Percentiles rank a stretch among this genome's conserved stretches.
Conservation (phyloP, 2,888 invertebrate species). For the Drosophila fulvimacula region DNA sequence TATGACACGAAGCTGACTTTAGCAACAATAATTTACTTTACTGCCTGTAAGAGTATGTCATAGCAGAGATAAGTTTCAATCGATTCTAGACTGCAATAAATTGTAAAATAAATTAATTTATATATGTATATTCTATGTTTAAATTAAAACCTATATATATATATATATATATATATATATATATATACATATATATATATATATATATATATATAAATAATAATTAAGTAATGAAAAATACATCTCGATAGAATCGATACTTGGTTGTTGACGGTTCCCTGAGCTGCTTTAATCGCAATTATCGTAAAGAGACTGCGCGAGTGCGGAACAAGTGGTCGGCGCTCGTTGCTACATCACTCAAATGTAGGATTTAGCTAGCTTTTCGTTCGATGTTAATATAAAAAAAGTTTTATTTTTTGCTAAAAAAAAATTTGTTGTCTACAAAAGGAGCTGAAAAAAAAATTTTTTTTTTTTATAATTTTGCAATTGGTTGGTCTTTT, state of each 20-base stretch:
- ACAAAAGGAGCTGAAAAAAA: too few species aligned
- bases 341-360: not conserved
- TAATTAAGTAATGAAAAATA: fast-evolving
- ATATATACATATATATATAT: not conserved
- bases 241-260: not conserved
- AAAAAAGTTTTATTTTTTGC: too few species aligned
- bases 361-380: not conserved
- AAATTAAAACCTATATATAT: too few species aligned
- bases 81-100: not conserved
- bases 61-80: not conserved
- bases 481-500: too few species aligned
- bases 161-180: too few species aligned
- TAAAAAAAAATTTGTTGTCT: too few species aligned
- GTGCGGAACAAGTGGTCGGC: too few species aligned
- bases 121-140: too few species aligned
- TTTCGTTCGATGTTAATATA: not conserved
- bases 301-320: not conserved
- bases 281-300: not conserved
- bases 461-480: too few species aligned
- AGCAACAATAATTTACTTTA: not conserved
- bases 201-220: not conserved
- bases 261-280: not conserved
- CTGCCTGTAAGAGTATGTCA: not conserved
- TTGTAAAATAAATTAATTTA: not conserved
- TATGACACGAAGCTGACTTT: not conserved